A percentile compares a stretch with the other conserved stretches of the same genome.
phyloP scores from a whole-genome alignment of 2,888 invertebrate species.

The Horisme vitalbata region DNA sequence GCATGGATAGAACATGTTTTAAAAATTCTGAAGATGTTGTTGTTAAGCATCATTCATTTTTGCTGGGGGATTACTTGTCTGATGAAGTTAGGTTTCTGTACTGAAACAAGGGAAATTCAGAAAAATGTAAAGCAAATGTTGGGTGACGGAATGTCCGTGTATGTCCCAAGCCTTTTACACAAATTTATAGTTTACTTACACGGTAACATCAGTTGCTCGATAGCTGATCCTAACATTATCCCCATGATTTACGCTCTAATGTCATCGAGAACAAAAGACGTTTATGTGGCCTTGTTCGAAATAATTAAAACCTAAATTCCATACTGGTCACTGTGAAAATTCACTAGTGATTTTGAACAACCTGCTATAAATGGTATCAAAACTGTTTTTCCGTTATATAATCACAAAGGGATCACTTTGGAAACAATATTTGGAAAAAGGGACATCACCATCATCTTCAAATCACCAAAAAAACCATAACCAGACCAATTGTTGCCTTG shows the following conservation, averaged over 20 bases:
- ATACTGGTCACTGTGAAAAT: not conserved
- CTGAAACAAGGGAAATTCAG: no score
- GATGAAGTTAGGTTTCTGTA: no score
- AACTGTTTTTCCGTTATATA: no score
- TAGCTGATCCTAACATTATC: not conserved
- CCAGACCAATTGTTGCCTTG: no score
- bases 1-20: no score
- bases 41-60: no score
- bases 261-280: constrained; percentile 3
- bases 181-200: not conserved
- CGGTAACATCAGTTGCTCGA: not conserved
- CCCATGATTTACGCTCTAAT: constrained; percentile 1
- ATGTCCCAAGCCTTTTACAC: not conserved
- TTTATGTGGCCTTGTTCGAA: not conserved
- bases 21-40: no score
- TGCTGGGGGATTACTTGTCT: no score
- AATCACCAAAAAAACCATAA: no score
- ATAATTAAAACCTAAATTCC: not conserved
- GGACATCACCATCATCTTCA: no score
- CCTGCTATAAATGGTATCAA: not conserved
- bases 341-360: constrained; percentile 5
- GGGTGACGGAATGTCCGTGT: not conserved
- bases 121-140: not conserved
- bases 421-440: no score
- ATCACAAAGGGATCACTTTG: no score